phyloP scores from a whole-genome alignment of 2,888 invertebrate genomes.

The Hypercompe scribonia region DNA sequence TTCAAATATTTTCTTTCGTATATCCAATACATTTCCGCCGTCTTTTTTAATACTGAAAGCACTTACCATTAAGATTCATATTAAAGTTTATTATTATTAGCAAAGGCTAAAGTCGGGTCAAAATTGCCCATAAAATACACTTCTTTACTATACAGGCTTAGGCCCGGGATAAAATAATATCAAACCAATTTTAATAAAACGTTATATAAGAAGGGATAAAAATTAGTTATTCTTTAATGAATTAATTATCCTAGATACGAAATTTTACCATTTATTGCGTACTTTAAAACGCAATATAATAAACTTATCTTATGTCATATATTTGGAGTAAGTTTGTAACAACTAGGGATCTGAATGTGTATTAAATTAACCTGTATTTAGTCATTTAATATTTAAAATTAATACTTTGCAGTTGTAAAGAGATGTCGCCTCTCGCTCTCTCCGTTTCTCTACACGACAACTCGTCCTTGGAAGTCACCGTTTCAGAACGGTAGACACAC shows the following conservation, averaged over 20 bases:
- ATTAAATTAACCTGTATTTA: no score
- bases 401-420: no score
- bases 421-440: no score
- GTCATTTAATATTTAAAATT: no score
- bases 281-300: no score
- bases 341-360: no score
- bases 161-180: conserved; percentile 30
- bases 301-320: no score
- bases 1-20: neutral
- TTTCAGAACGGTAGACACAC: no score
- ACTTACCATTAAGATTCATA: conserved; percentile 39
- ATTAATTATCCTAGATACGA: neutral
- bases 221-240: neutral
- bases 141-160: conserved; percentile 40
- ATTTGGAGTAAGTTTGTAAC: no score
- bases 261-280: no score
- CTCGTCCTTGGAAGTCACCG: no score
- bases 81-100: conserved; percentile 51
- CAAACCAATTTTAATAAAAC: conserved; percentile 21
- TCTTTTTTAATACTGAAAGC: conserved; percentile 29
- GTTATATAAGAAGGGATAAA: neutral
- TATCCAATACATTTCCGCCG: neutral
- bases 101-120: conserved; percentile 31
- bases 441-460: no score
- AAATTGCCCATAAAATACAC: conserved; percentile 37